Conservation (phyloP, 2,797 vertebrate species). For the Enteromius afrohamiltoni region DNA sequence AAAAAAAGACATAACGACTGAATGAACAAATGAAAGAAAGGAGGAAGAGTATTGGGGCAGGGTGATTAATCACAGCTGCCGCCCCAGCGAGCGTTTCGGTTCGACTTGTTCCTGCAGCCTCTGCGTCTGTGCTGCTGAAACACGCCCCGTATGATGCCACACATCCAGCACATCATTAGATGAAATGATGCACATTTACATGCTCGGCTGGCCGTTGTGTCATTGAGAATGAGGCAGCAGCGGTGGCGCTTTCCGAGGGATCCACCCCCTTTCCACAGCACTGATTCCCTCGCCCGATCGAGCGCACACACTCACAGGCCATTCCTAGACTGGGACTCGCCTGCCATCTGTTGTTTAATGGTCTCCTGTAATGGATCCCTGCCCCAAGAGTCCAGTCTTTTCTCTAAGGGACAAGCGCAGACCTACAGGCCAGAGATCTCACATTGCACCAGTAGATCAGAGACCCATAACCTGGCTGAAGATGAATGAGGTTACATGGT, state of each 20-base stretch:
- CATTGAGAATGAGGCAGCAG: slow-evolving; percentile 58
- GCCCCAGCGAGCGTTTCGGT: slow-evolving; percentile 42
- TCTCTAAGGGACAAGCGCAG: slow-evolving; percentile 28
- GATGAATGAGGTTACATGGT: slow-evolving; percentile 29
- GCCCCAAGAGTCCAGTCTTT: slow-evolving; percentile 33
- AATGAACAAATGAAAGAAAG: background rate
- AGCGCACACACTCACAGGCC: slow-evolving; percentile 14
- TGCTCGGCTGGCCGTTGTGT: slow-evolving; percentile 58
- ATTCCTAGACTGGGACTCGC: slow-evolving; percentile 51
- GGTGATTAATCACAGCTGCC: slow-evolving; percentile 57
- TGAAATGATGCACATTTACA: slow-evolving; percentile 63
- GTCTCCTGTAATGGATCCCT: slow-evolving; percentile 48
- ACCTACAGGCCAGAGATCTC: slow-evolving; percentile 20
- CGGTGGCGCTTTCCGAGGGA: slow-evolving; percentile 39
- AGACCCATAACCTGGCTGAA: slow-evolving; percentile 32
- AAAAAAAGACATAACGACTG: background rate
- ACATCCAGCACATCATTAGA: slow-evolving; percentile 62
- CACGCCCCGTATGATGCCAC: slow-evolving; percentile 44
- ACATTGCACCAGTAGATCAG: slow-evolving; percentile 23
- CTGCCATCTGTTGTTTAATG: slow-evolving; percentile 67
- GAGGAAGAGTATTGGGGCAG: background rate
- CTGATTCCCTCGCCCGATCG: slow-evolving; percentile 45
- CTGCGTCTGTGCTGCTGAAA: slow-evolving; percentile 43
- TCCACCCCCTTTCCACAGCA: slow-evolving; percentile 43
- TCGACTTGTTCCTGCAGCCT: slow-evolving; percentile 31